These are phyloP conservation scores for Pseudobourletiella spinata DNA, from an alignment of 1,140 invertebrate genomes.

Conservation along the genomic window DNA sequence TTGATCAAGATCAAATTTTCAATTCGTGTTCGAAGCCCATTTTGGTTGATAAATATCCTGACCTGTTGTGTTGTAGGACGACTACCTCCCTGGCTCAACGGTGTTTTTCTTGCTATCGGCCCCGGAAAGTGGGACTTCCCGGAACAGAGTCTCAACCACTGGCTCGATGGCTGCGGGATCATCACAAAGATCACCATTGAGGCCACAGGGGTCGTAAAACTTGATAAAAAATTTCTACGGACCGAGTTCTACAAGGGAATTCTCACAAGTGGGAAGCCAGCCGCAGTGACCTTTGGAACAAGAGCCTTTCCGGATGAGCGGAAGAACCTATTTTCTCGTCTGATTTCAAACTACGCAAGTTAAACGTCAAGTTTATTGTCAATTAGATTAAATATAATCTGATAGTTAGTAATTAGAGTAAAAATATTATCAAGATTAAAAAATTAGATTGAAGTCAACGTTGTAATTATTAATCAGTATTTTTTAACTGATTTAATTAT, in stretches of 20 bases:
- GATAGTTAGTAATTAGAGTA: neutral
- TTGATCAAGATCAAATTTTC: neutral
- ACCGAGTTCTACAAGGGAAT: conserved; percentile 42
- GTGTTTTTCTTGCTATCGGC: neutral
- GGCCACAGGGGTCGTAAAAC: conserved; percentile 29
- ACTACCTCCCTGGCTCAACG: neutral
- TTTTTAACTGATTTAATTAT: conserved; percentile 14
- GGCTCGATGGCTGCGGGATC: neutral
- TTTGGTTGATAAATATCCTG: neutral
- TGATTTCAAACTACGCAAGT: conserved; percentile 37
- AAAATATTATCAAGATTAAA: neutral
- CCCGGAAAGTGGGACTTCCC: conserved; percentile 1
- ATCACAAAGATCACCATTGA: neutral
- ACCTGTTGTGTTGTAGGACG: neutral
- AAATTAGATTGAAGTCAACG: neutral
- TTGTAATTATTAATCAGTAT: neutral
- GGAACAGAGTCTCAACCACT: neutral
- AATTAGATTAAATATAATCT: neutral
- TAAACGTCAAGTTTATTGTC: conserved; percentile 33
- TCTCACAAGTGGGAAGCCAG: conserved; percentile 37
- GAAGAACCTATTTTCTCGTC: conserved; percentile 41
- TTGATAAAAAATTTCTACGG: conserved; percentile 39
- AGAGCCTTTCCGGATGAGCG: conserved; percentile 41
- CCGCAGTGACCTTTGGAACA: conserved; percentile 44
- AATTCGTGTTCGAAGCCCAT: neutral